Percentiles rank a stretch among this genome's conserved stretches.
phyloP scores from a whole-genome alignment of 2,113 vertebrate species.

The Alouatta palliata region DNA sequence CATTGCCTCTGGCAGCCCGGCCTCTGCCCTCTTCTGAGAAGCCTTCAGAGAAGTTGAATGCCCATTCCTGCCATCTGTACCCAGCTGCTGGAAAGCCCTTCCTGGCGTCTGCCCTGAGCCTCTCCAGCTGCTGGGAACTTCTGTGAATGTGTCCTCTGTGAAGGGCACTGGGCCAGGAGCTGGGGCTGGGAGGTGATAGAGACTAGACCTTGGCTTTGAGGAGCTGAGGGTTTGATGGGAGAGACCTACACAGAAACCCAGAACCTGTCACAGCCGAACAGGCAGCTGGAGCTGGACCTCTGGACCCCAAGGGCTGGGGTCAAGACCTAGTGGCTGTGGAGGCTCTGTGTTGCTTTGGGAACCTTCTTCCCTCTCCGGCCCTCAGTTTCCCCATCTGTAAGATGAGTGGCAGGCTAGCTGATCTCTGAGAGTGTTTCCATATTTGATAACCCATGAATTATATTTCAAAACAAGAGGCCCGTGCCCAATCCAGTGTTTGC shows the following conservation, averaged over 20 bases:
- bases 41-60: not conserved
- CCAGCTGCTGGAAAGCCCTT: constrained; percentile 15
- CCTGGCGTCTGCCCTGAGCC: not conserved
- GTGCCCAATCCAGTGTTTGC: not conserved
- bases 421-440: not conserved
- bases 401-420: not conserved
- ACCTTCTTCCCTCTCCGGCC: not conserved
- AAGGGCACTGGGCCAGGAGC: not conserved
- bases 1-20: constrained; percentile 32
- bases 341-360: not conserved
- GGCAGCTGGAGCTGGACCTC: not conserved
- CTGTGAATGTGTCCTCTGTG: not conserved
- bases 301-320: not conserved
- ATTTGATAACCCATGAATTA: not conserved
- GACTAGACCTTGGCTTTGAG: not conserved
- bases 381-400: not conserved
- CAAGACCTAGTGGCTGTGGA: not conserved
- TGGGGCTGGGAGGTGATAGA: not conserved
- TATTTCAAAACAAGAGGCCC: not conserved
- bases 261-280: accelerated
- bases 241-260: not conserved
- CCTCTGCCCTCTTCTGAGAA: constrained; percentile 71
- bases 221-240: not conserved
- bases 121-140: not conserved
- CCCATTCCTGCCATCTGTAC: not conserved